Conservation (phyloP, 2,797 vertebrate genomes). For the Amniataba percoides region DNA sequence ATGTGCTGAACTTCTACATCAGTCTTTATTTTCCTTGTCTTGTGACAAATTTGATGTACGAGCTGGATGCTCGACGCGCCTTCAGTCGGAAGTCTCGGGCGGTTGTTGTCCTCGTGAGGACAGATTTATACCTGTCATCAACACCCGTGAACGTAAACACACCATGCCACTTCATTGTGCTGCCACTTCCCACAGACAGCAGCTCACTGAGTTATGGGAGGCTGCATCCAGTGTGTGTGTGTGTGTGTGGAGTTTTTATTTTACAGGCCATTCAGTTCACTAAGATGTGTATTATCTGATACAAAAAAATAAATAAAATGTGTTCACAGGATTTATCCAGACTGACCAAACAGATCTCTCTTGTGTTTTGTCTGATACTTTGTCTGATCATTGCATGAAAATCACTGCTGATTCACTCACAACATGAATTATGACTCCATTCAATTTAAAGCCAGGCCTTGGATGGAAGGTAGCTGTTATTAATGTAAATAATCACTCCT, state of each 20-base stretch:
- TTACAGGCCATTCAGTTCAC: background rate
- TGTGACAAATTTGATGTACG: conserved; percentile 61
- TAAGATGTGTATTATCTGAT: background rate
- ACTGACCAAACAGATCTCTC: background rate
- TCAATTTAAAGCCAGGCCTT: background rate
- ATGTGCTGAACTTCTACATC: background rate
- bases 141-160: conserved; percentile 78
- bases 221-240: conserved; percentile 27
- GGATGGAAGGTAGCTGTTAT: background rate
- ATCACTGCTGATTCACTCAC: background rate
- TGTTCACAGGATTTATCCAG: background rate
- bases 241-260: conserved; percentile 10
- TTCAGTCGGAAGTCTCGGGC: conserved; percentile 63
- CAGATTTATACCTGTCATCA: conserved; percentile 83
- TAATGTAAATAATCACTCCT: background rate
- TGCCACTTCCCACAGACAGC: conserved; percentile 75
- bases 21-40: background rate
- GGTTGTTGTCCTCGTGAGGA: conserved; percentile 60
- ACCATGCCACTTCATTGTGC: conserved; percentile 78
- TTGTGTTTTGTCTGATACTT: no score
- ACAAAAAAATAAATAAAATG: background rate
- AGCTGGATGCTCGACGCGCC: conserved; percentile 54
- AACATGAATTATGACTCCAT: background rate
- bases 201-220: conserved; percentile 62
- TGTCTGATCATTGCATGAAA: no score